Evolutionary conservation across 2,113 vertebrate genomes (phyloP).

Genomic region (Muntiacus muntjak): DNA sequence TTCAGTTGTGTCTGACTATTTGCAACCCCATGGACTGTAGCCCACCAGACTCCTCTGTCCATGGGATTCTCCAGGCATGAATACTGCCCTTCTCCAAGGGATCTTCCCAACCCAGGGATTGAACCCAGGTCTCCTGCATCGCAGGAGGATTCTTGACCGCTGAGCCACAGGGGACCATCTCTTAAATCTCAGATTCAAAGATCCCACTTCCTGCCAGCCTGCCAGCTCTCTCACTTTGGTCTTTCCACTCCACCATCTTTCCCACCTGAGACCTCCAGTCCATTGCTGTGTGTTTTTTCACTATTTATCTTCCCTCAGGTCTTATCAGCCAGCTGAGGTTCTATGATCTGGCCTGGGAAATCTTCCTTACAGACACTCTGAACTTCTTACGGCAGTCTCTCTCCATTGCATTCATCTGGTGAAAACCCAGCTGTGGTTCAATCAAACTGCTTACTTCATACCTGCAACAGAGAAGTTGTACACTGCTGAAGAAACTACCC

Average conservation of each 20-base stretch:
- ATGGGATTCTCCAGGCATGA: neutral
- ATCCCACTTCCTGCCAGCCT: neutral
- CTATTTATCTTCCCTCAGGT: neutral
- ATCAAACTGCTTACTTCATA: neutral
- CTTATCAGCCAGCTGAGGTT: neutral
- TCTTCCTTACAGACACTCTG: neutral
- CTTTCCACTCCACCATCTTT: neutral
- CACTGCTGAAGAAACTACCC: neutral
- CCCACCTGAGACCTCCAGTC: neutral
- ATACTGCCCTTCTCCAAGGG: neutral
- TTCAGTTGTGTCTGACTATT: neutral
- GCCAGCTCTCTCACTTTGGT: neutral
- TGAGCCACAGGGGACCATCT: neutral
- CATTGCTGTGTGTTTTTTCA: neutral
- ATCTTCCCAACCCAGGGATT: neutral
- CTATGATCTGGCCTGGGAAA: neutral
- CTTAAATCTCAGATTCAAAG: neutral
- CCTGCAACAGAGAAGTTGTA: neutral
- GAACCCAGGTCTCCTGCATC: neutral
- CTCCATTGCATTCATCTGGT: neutral
- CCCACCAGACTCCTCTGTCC: neutral
- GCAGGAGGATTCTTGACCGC: neutral
- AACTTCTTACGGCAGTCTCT: neutral
- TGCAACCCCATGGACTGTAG: neutral
- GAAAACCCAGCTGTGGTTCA: neutral